phyloP scores from a whole-genome alignment of 2,797 vertebrate genomes.

The Cynodonichthys magdalenae region DNA sequence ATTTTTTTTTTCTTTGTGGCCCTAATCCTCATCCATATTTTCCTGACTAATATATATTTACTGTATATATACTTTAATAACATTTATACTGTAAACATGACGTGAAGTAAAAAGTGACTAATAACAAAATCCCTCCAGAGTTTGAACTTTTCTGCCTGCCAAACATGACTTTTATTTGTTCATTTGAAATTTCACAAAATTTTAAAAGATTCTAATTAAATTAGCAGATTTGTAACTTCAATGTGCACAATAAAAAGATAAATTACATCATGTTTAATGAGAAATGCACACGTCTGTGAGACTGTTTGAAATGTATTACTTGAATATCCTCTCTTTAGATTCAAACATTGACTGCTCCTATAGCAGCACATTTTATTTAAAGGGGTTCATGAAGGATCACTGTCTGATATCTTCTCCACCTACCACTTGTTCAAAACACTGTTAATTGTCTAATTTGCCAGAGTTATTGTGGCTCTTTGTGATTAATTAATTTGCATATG shows the following conservation, averaged over 20 bases:
- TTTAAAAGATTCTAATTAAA: too few relatives aligned
- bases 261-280: not conserved
- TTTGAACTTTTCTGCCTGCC: too few relatives aligned
- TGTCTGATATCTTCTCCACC: not conserved
- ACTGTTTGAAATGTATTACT: not conserved
- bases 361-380: not conserved
- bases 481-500: slow-evolving; percentile 3
- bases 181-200: too few relatives aligned
- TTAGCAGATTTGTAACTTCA: not conserved
- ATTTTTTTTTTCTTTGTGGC: too few relatives aligned
- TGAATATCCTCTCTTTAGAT: not conserved
- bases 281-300: not conserved
- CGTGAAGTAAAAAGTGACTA: too few relatives aligned
- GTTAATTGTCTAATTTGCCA: not conserved
- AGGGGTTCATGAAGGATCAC: too few relatives aligned
- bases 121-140: too few relatives aligned
- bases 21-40: too few relatives aligned
- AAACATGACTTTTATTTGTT: not conserved
- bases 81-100: too few relatives aligned
- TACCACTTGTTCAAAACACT: slow-evolving; percentile 5
- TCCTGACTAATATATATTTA: too few relatives aligned
- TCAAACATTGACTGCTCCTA: not conserved
- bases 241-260: not conserved
- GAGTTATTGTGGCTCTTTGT: not conserved
- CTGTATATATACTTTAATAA: too few relatives aligned